These are phyloP conservation scores for Cossypha caffra DNA, from an alignment of 2,797 vertebrate species.

Conservation along the genomic window DNA sequence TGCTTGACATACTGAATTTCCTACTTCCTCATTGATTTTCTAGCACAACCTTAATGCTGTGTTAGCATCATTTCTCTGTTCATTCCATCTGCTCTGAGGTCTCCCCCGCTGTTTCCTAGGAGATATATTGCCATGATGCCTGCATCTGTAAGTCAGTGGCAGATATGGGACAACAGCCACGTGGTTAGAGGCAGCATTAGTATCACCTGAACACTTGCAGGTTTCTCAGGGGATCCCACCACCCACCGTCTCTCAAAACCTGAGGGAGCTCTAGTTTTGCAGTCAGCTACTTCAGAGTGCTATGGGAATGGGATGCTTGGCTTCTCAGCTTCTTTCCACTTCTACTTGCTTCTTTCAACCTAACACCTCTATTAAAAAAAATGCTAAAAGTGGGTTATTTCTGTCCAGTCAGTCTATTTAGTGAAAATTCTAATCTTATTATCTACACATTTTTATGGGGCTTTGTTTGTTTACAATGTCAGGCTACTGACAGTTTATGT, in stretches of 20 bases:
- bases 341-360: not conserved
- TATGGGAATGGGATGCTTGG: not conserved
- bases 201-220: constrained; percentile 11
- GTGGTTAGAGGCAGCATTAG: not conserved
- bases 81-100: constrained; percentile 48
- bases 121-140: not conserved
- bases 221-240: constrained; percentile 2
- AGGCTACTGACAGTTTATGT: not conserved
- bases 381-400: not conserved
- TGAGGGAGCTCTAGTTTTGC: not conserved
- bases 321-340: not conserved
- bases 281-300: not conserved
- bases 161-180: constrained; percentile 35
- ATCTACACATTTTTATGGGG: not conserved
- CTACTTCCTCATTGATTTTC: constrained; percentile 48
- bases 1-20: constrained; percentile 2
- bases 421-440: not conserved
- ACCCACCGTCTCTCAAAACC: not conserved
- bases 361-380: not conserved
- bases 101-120: constrained; percentile 59
- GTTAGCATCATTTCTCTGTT: constrained; percentile 48
- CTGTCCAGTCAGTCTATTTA: not conserved
- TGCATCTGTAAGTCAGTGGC: constrained; percentile 48
- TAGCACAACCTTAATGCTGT: constrained; percentile 47
- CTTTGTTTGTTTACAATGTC: not conserved